Conservation (phyloP, 2,797 vertebrate genomes). For the Podarcis siculus region DNA sequence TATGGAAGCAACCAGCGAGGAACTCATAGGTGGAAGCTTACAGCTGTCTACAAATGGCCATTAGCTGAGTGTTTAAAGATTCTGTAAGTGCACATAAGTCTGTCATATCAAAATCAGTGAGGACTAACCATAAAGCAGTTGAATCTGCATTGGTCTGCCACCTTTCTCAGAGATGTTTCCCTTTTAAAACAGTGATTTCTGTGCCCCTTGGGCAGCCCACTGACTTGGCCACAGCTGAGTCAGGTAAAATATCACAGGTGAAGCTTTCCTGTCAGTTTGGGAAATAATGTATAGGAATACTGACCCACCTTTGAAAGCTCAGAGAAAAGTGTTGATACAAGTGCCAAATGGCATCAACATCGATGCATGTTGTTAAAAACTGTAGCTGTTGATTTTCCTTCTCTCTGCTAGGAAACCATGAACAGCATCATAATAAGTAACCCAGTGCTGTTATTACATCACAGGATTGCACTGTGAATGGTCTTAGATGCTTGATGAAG, state of each 20-base stretch:
- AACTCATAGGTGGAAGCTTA: background rate
- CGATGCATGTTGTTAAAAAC: background rate
- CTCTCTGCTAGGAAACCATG: no score
- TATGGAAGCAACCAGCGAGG: no score
- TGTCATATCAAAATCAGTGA: background rate
- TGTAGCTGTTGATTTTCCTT: background rate
- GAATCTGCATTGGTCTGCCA: background rate
- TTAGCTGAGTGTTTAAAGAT: background rate
- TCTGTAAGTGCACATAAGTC: background rate
- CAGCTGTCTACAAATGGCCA: no score
- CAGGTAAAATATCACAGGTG: background rate
- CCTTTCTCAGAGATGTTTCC: background rate
- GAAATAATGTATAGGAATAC: background rate
- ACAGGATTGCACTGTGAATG: no score
- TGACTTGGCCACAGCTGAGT: background rate
- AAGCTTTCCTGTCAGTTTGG: background rate
- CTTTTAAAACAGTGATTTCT: background rate
- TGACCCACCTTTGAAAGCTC: background rate
- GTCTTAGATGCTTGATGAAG: no score
- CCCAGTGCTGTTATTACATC: no score
- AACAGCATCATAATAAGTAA: no score
- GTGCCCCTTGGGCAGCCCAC: background rate
- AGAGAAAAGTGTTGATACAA: background rate
- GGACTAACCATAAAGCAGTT: background rate
- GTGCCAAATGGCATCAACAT: background rate